phyloP scores from a whole-genome alignment of 2,797 vertebrate species.

The Pipistrellus nathusii region DNA sequence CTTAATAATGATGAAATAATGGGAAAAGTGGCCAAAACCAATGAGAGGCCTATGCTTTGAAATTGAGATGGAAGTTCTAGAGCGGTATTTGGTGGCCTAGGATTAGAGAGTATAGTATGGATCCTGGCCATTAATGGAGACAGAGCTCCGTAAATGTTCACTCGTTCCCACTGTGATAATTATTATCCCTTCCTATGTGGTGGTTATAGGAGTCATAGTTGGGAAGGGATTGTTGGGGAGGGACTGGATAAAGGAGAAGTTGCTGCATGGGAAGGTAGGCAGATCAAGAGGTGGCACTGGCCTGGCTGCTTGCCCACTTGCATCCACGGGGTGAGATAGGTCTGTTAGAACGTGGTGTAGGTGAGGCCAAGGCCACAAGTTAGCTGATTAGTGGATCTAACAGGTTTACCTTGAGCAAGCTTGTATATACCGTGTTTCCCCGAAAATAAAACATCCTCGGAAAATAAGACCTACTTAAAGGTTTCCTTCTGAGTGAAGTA shows the following conservation, averaged over 20 bases:
- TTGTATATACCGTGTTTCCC: too few relatives aligned
- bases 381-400: neutral
- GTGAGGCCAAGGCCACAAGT: neutral
- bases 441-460: too few relatives aligned
- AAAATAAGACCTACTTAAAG: too few relatives aligned
- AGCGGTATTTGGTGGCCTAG: neutral
- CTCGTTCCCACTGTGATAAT: neutral
- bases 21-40: neutral
- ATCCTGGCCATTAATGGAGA: accelerated
- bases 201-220: neutral
- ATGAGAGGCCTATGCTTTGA: neutral
- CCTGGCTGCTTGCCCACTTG: neutral
- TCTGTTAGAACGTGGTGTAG: neutral
- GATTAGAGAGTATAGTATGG: neutral
- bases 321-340: neutral
- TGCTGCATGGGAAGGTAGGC: neutral
- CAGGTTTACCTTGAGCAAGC: neutral
- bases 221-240: neutral
- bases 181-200: neutral
- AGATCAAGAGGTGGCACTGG: neutral
- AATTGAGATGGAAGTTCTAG: neutral
- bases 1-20: neutral
- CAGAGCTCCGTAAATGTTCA: accelerated
- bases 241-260: neutral
- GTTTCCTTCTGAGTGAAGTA: too few relatives aligned